Percentiles rank a stretch among this genome's conserved stretches.
These are phyloP conservation scores for Alcedo atthis DNA, from an alignment of 2,797 vertebrate genomes.

Conservation along the genomic window DNA sequence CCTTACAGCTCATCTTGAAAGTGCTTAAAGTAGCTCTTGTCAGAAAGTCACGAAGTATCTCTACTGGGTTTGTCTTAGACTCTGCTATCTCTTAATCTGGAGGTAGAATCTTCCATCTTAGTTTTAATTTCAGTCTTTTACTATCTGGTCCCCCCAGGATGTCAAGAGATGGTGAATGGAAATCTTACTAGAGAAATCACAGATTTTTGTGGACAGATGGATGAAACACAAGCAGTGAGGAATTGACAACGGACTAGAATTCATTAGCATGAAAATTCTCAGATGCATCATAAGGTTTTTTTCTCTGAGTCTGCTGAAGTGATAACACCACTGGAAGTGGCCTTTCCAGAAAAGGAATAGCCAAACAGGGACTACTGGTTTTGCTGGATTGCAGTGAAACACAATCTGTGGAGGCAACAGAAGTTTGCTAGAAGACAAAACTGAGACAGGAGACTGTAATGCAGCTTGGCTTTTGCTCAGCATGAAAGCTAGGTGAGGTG, in stretches of 20 bases:
- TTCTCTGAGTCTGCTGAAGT: neutral
- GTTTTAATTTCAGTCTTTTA: neutral
- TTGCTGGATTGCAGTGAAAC: slow-evolving; percentile 35
- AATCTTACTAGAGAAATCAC: neutral
- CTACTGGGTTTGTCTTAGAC: neutral
- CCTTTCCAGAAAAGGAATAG: slow-evolving; percentile 3
- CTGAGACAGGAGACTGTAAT: neutral
- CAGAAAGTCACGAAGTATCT: neutral
- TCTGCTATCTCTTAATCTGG: neutral
- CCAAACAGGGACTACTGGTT: neutral
- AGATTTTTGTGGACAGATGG: neutral
- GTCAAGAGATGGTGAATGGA: neutral
- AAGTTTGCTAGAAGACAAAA: neutral
- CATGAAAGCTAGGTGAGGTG: neutral
- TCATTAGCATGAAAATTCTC: slow-evolving; percentile 13
- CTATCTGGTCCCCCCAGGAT: neutral
- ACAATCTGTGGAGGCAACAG: neutral
- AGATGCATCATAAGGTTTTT: neutral
- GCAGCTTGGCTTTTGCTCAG: neutral
- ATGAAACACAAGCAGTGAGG: neutral
- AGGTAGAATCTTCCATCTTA: neutral
- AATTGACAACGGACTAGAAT: neutral
- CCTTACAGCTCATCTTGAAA: neutral
- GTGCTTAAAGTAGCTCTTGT: neutral
- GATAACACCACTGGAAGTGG: neutral